Evolutionary conservation across 1,140 invertebrate genomes (phyloP), one percentile per base, ranked within the genome.

Genomic region (Bombus terrestris): DNA sequence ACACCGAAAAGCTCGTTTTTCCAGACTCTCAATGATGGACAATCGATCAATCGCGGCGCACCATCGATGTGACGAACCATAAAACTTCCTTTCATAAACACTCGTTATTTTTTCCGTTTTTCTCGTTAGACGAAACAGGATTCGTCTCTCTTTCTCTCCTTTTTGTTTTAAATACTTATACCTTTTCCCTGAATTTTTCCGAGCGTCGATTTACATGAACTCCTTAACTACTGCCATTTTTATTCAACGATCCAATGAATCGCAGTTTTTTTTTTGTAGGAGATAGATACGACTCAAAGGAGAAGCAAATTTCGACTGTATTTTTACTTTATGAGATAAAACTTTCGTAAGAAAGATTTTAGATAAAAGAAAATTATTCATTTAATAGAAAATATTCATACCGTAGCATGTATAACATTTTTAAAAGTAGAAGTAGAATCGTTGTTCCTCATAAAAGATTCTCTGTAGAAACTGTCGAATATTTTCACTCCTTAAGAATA

Each of bases 1-100:
- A 81, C 83, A 85, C 57, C 47, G 78, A 89, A 37, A 89, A 39
- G 41, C 74, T 73, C 47, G 82, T 53, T 85, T 81, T 77, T 77
- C 43, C 66, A 37, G 37, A 4, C 78, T 72, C 73, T 84, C 81
- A 72, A 84, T 53, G 43, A 53, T 41, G 43, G 62, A 88, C 81
- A 72, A 53, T 57, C 76, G n/a, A 88, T 88, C 80, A 84, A 77
- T 71, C 28, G 41, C 10, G 73, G 28, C 28, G 15, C 28, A n/a
- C 3, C 64, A 22, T 28, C 73, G 66, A 84, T 84, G 76, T 59
- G 76, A 35, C 76, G 76, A 80, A 79, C 76, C 75, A 53, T 84
- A 53, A 84, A 72, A 62, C 76, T 53, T 59, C n/a, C 53, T 72
- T 62, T 62, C 39, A 62, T 37, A 80, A 84, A 84, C 62, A 62